Percentiles rank a stretch among this genome's conserved stretches.
Evolutionary conservation across 1,140 invertebrate genomes (phyloP).

Genomic region (Potamilus streckersoni): DNA sequence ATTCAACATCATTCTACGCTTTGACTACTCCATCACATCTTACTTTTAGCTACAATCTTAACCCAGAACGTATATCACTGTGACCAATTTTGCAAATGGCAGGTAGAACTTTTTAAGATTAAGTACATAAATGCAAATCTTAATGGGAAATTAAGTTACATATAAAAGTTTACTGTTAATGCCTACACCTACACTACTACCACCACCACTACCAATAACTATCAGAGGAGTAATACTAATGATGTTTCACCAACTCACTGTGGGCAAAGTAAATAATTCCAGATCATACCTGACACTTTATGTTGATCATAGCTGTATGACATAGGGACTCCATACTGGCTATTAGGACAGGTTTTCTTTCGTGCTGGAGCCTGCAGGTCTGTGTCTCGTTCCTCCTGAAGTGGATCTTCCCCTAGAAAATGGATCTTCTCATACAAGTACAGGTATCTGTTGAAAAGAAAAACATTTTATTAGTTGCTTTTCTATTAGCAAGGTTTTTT

Average conservation of each 20-base stretch:
- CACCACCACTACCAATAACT: too few relatives aligned
- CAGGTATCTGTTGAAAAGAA: conserved; percentile 76
- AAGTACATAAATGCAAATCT: too few relatives aligned
- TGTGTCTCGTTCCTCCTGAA: conserved; percentile 70
- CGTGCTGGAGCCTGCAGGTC: conserved; percentile 78
- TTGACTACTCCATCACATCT: too few relatives aligned
- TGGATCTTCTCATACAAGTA: conserved; percentile 88
- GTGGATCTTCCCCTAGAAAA: conserved; percentile 82
- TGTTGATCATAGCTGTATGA: conserved; percentile 87
- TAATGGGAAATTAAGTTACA: too few relatives aligned
- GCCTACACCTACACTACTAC: too few relatives aligned
- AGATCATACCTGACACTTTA: conserved; percentile 76
- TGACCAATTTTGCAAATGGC: too few relatives aligned
- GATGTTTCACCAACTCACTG: not conserved
- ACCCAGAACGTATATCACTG: too few relatives aligned
- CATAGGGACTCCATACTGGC: conserved; percentile 74
- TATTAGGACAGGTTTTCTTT: conserved; percentile 49
- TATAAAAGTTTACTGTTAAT: too few relatives aligned
- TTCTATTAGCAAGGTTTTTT: not conserved
- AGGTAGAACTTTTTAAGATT: too few relatives aligned
- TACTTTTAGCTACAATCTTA: too few relatives aligned
- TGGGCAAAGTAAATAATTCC: not conserved
- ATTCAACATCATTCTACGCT: too few relatives aligned
- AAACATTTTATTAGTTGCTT: not conserved
- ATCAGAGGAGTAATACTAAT: too few relatives aligned